These are phyloP conservation scores for Trachelus iudaicus DNA, from an alignment of 2,888 invertebrate species.

Conservation along the genomic window DNA sequence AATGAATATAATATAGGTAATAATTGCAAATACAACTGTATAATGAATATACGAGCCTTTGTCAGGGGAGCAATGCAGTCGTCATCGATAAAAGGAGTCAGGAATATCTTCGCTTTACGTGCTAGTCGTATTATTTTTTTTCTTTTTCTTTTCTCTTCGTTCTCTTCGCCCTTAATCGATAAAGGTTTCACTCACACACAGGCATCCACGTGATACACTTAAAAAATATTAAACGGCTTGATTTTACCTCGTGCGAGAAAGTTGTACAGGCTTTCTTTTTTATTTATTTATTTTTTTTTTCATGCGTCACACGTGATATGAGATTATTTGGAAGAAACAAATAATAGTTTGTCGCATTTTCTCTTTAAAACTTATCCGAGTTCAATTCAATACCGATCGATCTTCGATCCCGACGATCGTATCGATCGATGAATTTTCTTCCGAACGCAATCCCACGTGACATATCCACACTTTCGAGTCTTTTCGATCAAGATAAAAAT, in stretches of 20 bases:
- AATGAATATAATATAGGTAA: constrained; percentile 51
- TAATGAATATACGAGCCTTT: constrained; percentile 60
- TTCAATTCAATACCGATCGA: neutral
- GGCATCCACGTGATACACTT: constrained; percentile 34
- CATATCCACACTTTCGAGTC: neutral
- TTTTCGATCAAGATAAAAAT: neutral
- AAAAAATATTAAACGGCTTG: constrained; percentile 37
- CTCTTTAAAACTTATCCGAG: too few relatives aligned
- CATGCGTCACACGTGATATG: neutral
- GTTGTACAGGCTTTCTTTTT: constrained; percentile 16
- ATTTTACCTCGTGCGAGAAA: neutral
- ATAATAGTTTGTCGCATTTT: neutral
- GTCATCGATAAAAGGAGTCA: constrained; percentile 52
- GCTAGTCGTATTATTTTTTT: constrained; percentile 11
- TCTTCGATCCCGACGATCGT: neutral
- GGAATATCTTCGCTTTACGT: constrained; percentile 28
- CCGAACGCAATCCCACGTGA: neutral
- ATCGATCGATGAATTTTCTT: neutral
- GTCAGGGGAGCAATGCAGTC: constrained; percentile 57
- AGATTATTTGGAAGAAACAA: neutral
- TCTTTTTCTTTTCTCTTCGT: constrained; percentile 14
- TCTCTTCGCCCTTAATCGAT: constrained; percentile 14
- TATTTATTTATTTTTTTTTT: constrained; percentile 14
- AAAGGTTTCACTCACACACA: constrained; percentile 19
- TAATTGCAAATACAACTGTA: constrained; percentile 59